Evolutionary conservation across 1,140 invertebrate species (phyloP).

Genomic region (Polypedilum pembai): DNA sequence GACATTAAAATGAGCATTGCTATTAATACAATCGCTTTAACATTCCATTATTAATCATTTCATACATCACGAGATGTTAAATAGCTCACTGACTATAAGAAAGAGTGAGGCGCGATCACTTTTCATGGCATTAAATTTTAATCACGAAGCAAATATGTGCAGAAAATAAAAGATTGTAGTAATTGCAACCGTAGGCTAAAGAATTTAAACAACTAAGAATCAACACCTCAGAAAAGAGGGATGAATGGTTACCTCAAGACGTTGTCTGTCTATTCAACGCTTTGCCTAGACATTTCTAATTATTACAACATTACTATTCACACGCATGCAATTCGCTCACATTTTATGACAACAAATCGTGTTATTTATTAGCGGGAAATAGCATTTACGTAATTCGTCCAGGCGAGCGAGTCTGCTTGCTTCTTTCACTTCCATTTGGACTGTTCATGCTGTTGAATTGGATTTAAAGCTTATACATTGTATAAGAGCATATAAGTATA

Average conservation of each 20-base stretch:
- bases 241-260: background rate
- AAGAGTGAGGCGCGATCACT: background rate
- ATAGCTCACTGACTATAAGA: background rate
- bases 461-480: slow-evolving; percentile 9
- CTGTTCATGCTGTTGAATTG: background rate
- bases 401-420: background rate
- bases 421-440: background rate
- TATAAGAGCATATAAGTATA: slow-evolving; percentile 1
- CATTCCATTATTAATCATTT: slow-evolving; percentile 19
- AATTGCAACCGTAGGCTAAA: background rate
- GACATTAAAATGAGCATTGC: too few species aligned
- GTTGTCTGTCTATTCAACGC: background rate
- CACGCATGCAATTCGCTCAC: background rate
- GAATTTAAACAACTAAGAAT: background rate
- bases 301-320: slow-evolving; percentile 1
- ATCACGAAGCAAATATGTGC: slow-evolving; percentile 17
- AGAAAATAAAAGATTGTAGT: background rate
- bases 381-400: slow-evolving; percentile 10
- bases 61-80: slow-evolving; percentile 18
- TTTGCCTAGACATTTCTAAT: slow-evolving; percentile 18
- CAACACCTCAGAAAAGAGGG: background rate
- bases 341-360: slow-evolving; percentile 12
- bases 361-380: slow-evolving; percentile 5
- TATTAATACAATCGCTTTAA: background rate
- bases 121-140: slow-evolving; percentile 19